These are phyloP conservation scores for Sanderia malayensis DNA, from an alignment of 30 jellyfish, hydroid and myxozoan genomes.

Conservation along the genomic window DNA sequence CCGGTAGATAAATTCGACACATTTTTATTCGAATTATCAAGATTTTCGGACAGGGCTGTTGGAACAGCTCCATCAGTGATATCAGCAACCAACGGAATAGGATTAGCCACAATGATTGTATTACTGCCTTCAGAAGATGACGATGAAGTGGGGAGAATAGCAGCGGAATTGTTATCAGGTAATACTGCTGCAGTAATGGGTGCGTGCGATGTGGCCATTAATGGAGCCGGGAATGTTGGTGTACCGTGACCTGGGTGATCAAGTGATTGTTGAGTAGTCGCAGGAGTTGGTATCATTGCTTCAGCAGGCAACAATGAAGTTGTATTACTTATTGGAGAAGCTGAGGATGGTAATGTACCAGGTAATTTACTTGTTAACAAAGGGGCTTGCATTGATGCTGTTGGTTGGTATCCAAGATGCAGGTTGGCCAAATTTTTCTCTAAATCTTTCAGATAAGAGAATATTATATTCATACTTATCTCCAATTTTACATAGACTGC, in stretches of 20 bases:
- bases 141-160: slow-evolving; percentile 6
- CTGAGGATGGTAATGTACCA: slow-evolving; percentile 26
- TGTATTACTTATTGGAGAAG: slow-evolving; percentile 28
- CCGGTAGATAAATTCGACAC: slow-evolving; percentile 2
- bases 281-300: slow-evolving; percentile 42
- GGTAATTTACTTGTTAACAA: slow-evolving; percentile 55
- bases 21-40: slow-evolving; percentile 1
- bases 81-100: slow-evolving; percentile 66
- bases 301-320: background rate
- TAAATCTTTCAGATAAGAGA: too few species aligned
- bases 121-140: slow-evolving; percentile 17
- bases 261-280: slow-evolving; percentile 48
- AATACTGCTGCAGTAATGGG: slow-evolving; percentile 37
- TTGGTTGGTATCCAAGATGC: slow-evolving; percentile 50
- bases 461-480: too few species aligned
- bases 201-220: slow-evolving; percentile 65
- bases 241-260: slow-evolving; percentile 62
- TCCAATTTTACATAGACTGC: too few species aligned
- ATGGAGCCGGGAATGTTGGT: slow-evolving; percentile 59
- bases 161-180: slow-evolving; percentile 34
- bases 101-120: slow-evolving; percentile 60
- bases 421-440: slow-evolving; percentile 55
- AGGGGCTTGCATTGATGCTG: slow-evolving; percentile 72
- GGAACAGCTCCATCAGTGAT: slow-evolving; percentile 72
- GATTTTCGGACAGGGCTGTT: slow-evolving; percentile 29